Evolutionary conservation across 2,797 vertebrate species (phyloP), one percentile per base, ranked within the genome.

Genomic region (Sebastes glaucus): DNA sequence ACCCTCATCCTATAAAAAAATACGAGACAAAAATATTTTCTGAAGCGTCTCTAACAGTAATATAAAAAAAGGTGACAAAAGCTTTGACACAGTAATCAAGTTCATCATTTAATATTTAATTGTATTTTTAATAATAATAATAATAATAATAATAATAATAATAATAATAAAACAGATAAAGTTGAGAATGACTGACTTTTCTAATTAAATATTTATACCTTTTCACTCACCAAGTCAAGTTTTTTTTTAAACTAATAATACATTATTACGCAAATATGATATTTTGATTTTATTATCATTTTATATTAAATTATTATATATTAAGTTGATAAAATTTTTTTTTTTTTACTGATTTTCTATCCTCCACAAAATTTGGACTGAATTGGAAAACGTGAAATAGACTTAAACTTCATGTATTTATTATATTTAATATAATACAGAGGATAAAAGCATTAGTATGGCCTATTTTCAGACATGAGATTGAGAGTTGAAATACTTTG

Each of bases 401-500:
- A 27, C 2, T 42, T 25, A 46, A 2, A 52, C 16, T 75, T 6
- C 9, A 28, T 42, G 22, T 61, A 74, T 77, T 20, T 18, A 27
- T 32, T 2, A 18, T 38, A 55, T 55, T 42, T 66, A 18, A 42
- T 18, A 32, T 9, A 14, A 52, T 59, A 28, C 33, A 65, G 3
- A 77, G 11, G 18, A 60, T n/a, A 81, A 53, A 46, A 42, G 11
- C 57, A 67, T 74, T 20, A 38, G 61, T 46, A 22, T 67, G 4
- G 5, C 14, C 23, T 56, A 7, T 77, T 79, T 77, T 76, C 32
- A 74, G 42, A 13, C 46, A 22, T 42, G n/a, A 59, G 28, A 71
- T 59, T 81, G 60, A 84, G 83, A 77, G 81, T 82, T 80, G 38
- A 90, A 83, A 86, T 79, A 61, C 56, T 82, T 90, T 94, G 93